Conservation (phyloP, 2,797 vertebrate genomes). For the Gila robusta region DNA sequence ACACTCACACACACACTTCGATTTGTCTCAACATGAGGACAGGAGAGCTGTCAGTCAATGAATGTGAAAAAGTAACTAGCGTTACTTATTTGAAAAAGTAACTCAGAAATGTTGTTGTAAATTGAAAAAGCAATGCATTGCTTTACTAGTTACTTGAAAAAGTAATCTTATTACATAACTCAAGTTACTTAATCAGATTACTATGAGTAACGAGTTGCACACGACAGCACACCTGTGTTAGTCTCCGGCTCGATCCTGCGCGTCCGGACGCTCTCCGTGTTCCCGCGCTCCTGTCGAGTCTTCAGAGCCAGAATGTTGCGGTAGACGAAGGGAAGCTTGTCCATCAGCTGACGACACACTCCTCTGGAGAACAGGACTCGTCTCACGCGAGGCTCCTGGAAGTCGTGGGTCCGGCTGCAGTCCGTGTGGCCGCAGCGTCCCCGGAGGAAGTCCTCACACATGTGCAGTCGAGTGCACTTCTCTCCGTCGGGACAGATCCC, state of each 20-base stretch:
- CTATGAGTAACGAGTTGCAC: too few species aligned
- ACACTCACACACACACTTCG: too few species aligned
- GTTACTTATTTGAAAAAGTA: too few species aligned
- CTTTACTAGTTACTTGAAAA: too few species aligned
- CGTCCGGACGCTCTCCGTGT: not conserved
- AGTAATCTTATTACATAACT: too few species aligned
- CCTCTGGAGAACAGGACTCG: conserved; percentile 36
- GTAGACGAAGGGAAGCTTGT: conserved; percentile 52
- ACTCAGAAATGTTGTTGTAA: too few species aligned
- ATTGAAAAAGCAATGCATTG: too few species aligned
- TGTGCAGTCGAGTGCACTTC: conserved; percentile 57
- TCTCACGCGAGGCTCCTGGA: conserved; percentile 51
- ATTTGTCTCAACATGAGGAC: too few species aligned
- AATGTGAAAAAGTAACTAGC: too few species aligned
- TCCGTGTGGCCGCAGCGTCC: conserved; percentile 47
- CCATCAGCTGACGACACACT: conserved; percentile 50
- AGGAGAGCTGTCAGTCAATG: too few species aligned
- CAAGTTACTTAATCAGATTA: too few species aligned
- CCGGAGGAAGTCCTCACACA: conserved; percentile 59
- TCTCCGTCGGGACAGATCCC: conserved; percentile 58
- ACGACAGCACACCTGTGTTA: too few species aligned
- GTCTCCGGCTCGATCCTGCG: not conserved
- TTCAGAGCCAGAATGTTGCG: conserved; percentile 56
- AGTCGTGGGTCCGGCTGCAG: conserved; percentile 61
- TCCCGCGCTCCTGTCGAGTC: not conserved